Evolutionary conservation across 2,797 vertebrate genomes (phyloP).

Genomic region (Acipenser oxyrinchus): DNA sequence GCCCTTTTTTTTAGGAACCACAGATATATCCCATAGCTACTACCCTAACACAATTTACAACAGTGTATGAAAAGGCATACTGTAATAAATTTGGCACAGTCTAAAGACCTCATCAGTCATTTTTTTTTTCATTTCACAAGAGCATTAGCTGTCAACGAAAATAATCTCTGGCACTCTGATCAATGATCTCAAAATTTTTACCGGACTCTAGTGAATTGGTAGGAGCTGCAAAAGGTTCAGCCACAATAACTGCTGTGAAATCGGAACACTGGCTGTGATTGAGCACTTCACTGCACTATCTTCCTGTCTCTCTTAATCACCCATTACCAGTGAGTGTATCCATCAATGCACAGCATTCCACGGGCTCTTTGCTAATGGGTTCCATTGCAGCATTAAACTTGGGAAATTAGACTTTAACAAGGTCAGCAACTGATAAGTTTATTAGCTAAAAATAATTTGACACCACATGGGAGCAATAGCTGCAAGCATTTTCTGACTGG

Average conservation of each 20-base stretch:
- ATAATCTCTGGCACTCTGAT: slow-evolving; percentile 13
- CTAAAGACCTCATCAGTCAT: slow-evolving; percentile 15
- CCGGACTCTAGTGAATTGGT: slow-evolving; percentile 1
- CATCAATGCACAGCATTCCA: neutral
- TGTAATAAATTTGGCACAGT: slow-evolving; percentile 8
- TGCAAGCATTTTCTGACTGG: neutral
- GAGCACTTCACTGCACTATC: slow-evolving; percentile 14
- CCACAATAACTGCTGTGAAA: slow-evolving; percentile 19
- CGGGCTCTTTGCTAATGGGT: slow-evolving; percentile 6
- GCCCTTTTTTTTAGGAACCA: no score
- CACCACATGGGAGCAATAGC: slow-evolving; percentile 16
- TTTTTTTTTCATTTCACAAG: neutral
- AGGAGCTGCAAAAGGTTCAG: slow-evolving; percentile 12
- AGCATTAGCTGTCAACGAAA: slow-evolving; percentile 6
- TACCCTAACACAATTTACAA: no score
- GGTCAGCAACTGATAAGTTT: slow-evolving; percentile 13
- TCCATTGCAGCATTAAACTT: neutral
- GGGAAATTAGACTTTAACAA: slow-evolving; percentile 11
- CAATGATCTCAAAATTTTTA: neutral
- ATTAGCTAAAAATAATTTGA: slow-evolving; percentile 11
- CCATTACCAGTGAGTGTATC: slow-evolving; percentile 20
- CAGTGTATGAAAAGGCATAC: slow-evolving; percentile 1
- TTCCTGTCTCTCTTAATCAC: slow-evolving; percentile 18
- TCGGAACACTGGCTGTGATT: slow-evolving; percentile 17
- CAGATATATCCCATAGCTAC: no score